Percentiles rank a stretch among this genome's conserved stretches.
Evolutionary conservation across 2,113 vertebrate species (phyloP).

Genomic region (Edolisoma coerulescens): DNA sequence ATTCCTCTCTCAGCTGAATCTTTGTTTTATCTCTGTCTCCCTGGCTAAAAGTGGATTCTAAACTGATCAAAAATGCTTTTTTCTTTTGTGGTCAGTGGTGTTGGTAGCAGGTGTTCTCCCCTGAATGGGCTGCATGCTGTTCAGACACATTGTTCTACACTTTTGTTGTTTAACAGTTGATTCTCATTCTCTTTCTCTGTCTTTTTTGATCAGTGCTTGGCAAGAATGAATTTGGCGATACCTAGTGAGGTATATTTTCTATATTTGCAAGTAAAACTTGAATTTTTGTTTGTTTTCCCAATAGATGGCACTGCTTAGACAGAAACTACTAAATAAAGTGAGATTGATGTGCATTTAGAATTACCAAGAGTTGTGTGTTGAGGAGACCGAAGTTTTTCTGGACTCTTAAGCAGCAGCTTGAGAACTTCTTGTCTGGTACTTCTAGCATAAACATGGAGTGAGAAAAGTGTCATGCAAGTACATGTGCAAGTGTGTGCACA

Average conservation of each 20-base stretch:
- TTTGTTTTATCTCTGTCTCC: neutral
- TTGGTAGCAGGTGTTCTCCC: neutral
- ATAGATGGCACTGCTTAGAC: constrained; percentile 38
- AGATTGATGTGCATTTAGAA: neutral
- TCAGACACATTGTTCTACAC: neutral
- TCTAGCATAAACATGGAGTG: neutral
- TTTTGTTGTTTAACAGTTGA: neutral
- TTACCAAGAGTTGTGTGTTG: neutral
- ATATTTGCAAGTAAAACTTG: neutral
- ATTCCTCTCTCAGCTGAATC: neutral
- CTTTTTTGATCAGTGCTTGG: neutral
- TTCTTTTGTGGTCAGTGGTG: neutral
- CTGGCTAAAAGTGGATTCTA: neutral
- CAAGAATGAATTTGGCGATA: neutral
- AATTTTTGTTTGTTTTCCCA: constrained; percentile 16
- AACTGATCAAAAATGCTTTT: constrained; percentile 7
- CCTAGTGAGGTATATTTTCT: neutral
- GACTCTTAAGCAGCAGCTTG: neutral
- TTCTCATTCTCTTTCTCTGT: neutral
- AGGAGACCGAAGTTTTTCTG: neutral
- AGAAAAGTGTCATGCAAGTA: neutral
- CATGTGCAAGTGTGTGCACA: rapidly evolving
- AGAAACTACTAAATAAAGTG: neutral
- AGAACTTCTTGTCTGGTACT: neutral
- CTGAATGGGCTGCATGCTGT: neutral